Evolutionary conservation across 2,888 invertebrate species (phyloP), one percentile per base, ranked within the genome.

Genomic region (Malacosoma neustria): DNA sequence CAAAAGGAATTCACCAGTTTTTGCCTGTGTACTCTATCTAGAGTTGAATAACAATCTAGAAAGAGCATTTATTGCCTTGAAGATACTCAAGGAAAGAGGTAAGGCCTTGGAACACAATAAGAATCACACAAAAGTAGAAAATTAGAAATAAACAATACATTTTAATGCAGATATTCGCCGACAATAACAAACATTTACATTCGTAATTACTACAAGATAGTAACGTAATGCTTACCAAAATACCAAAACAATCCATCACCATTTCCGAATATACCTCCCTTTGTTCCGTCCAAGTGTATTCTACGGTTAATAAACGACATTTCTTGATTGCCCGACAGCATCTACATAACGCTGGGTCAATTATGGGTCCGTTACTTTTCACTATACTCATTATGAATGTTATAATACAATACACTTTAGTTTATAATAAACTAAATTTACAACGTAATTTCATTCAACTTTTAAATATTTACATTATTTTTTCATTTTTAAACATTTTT

Each of bases 191-290:
- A n/a, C n/a, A n/a, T n/a, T n/a, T n/a, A n/a, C n/a, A n/a, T n/a
- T n/a, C n/a, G n/a, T n/a, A n/a, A n/a, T n/a, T n/a, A n/a, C n/a
- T n/a, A n/a, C n/a, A n/a, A n/a, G n/a, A n/a, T n/a, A n/a, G n/a
- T n/a, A n/a, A n/a, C n/a, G 29, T 33, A 29, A 11, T 5, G 45
- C 79, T 67, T 43, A 84, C 84, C 45, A 84, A 48, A 43, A 85
- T 67, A 14, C 85, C 84, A 36, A 79, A 85, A 51, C 81, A 81
- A 41, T 85, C 84, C 84, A 85, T 81, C 3, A 85, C 55, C 85
- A 84, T 84, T 34, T 84, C 85, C 0, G 82, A 65, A 32, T 84
- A 84, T 1, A 80, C 54, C 46, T 85, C 84, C 42, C 79, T 84
- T 35, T 76, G 62, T 1, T 77, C 81, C 70, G 72, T 77, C 77